phyloP scores from a whole-genome alignment of 1,140 invertebrate species.

The Zaprionus davidi region DNA sequence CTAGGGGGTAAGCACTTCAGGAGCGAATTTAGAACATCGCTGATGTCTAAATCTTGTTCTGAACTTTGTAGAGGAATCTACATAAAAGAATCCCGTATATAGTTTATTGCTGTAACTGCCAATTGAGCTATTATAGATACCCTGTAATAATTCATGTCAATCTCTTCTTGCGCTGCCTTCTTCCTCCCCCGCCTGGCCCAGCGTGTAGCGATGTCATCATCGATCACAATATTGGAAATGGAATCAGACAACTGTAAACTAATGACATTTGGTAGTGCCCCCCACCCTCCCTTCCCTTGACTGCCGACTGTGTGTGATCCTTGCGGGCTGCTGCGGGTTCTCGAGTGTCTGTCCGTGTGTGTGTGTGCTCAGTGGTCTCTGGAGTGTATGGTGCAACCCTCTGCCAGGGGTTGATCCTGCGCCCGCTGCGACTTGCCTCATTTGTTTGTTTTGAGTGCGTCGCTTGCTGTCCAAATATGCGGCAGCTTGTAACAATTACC shows the following conservation, averaged over 20 bases:
- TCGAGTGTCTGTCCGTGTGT: conserved; percentile 1
- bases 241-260: conserved; percentile 81
- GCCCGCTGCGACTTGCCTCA: conserved; percentile 37
- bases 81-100: no score
- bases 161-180: not conserved
- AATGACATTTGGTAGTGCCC: conserved; percentile 50
- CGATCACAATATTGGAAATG: conserved; percentile 73
- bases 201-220: conserved; percentile 64
- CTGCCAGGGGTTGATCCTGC: conserved; percentile 56
- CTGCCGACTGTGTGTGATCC: conserved; percentile 5
- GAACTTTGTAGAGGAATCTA: not conserved
- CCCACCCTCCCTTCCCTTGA: not conserved
- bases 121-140: not conserved
- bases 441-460: conserved; percentile 76
- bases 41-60: not conserved
- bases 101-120: no score
- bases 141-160: not conserved
- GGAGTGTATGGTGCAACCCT: conserved; percentile 38
- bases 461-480: conserved; percentile 74
- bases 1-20: not conserved
- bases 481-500: conserved; percentile 83
- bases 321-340: conserved; percentile 24
- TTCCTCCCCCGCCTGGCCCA: not conserved
- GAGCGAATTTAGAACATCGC: not conserved
- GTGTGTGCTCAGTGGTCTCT: conserved; percentile 18